Base-by-base conservation (phyloP, 2,797 vertebrate species). In the Semaprochilodus insignis region DNA sequence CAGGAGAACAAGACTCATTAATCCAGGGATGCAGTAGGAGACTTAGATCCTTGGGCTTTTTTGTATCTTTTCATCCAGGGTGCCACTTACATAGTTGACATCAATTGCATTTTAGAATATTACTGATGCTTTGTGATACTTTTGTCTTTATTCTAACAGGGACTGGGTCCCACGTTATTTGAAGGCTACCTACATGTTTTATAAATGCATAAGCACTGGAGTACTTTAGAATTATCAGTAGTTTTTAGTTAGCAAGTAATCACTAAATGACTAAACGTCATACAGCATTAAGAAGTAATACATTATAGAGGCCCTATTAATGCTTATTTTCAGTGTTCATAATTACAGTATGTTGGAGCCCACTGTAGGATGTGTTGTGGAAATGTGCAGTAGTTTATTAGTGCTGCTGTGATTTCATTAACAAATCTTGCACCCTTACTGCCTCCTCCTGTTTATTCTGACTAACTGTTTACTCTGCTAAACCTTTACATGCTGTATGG, bases 351-450 rank as follows among this genome's bases (percentile, higher is more conserved):
- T 60, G 51, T 87, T 82, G 87, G 88, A 31, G 87, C 55, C 87
- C 90, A 85, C 84, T 90, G 78, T 90, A 81, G 89, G 90, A 91
- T 91, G 86, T 92, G 87, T 88, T 90, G 55, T 81, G 90, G 84
- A 84, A 82, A 84, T 76, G 83, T 82, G 65, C 77, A 52, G 75
- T 40, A 8, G 13, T 88, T 90, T 88, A 86, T 70, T 81, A 60
- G 21, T 77, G 80, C 78, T 69, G 25, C 17, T 55, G 52, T 74
- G 82, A 27, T 79, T 80, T 84, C 81, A 91, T 87, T 87, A 60
- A 85, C 51, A 89, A 89, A 48, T 77, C 87, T 67, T 57, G 14
- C 23, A 23, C 51, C 25, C 74, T 73, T 23, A 71, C 4, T 71
- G 51, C 62, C 83, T 31, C 1, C 48, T 80, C n/a, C 44, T 44